Conservation (phyloP, 2,113 vertebrate species). For the Apodemus sylvaticus region DNA sequence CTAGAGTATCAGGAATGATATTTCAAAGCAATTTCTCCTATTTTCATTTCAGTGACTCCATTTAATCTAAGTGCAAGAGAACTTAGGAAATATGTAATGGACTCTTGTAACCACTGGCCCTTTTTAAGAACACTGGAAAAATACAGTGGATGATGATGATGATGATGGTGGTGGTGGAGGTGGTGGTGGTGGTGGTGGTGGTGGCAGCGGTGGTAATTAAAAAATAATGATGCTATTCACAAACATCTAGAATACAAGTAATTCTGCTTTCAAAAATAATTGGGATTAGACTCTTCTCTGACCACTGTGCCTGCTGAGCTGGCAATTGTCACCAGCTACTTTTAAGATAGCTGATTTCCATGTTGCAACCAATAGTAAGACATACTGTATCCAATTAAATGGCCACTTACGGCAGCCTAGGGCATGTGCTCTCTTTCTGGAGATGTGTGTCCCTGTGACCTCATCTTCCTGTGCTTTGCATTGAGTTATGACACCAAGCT, state of each 20-base stretch:
- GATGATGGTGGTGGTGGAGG: too few species aligned
- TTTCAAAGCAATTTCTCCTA: background rate
- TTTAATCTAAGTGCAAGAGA: background rate
- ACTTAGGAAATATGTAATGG: background rate
- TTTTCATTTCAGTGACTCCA: slow-evolving; percentile 7
- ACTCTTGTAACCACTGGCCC: background rate
- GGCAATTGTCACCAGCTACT: slow-evolving; percentile 68
- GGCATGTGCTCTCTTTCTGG: slow-evolving; percentile 71
- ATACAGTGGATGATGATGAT: background rate
- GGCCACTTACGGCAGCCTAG: slow-evolving; percentile 65
- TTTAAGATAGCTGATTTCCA: slow-evolving; percentile 72
- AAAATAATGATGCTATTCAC: slow-evolving; percentile 74
- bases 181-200: too few species aligned
- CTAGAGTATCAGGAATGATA: background rate
- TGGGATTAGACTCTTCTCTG: slow-evolving; percentile 65
- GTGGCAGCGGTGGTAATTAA: background rate
- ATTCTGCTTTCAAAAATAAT: slow-evolving; percentile 66
- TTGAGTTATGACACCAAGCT: slow-evolving; percentile 85
- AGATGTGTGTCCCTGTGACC: slow-evolving; percentile 79
- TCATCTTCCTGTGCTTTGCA: slow-evolving; percentile 80
- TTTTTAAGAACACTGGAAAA: slow-evolving; percentile 38
- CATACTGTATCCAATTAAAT: slow-evolving; percentile 71
- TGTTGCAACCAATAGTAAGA: slow-evolving; percentile 66
- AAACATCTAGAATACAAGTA: slow-evolving; percentile 72
- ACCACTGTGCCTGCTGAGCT: slow-evolving; percentile 16